Base-by-base conservation (phyloP, 2,888 invertebrate species). In the Polymixis lichenea region DNA sequence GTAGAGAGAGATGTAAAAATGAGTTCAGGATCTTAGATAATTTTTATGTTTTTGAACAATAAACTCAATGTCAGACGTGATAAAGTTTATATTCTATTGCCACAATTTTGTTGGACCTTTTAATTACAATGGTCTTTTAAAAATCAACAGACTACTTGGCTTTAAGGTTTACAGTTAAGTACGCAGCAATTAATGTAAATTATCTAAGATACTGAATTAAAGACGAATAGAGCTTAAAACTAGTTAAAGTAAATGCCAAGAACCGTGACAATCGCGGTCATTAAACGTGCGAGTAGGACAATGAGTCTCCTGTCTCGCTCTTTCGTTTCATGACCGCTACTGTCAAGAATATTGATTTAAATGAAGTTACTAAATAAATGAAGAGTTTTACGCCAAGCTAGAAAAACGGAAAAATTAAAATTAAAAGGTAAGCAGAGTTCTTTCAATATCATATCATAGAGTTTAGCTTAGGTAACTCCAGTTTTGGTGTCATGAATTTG, bases 1-100 rank as follows among this genome's bases (percentile, higher is more conserved):
- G 28, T 28, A 38, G 67, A 72, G 32, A 53, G 56, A 68, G 58
- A 74, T 25, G 19, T 61, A 25, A 55, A 15, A 49, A 19, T 77
- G n/a, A 43, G 51, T 62, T 55, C n/a, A 19, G 70, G 15, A 76
- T 28, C 25, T 69, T 38, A 4, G n/a, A 67, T 49, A 9, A 58
- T 43, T n/a, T 32, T 1, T 1, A 28, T 61, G 19, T 13, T 13
- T 6, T 13, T 13, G 19, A 8, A 7, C 8, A 19, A 7, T 56
- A 22, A 65, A n/a, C 11, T 53, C 9, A 25, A 17, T 65, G 8
- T 58, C 58, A 17, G 8, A 19, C 28, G 0, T 28, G 17, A 58
- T 4, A 58, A 28, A 58, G 15, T 22, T 49, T 15, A 28, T 28
- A 46, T 22, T 2, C 13, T 3, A 19, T 8, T 28, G 28, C 49